Conservation (phyloP, 2,113 vertebrate genomes). For the Riparia riparia region DNA sequence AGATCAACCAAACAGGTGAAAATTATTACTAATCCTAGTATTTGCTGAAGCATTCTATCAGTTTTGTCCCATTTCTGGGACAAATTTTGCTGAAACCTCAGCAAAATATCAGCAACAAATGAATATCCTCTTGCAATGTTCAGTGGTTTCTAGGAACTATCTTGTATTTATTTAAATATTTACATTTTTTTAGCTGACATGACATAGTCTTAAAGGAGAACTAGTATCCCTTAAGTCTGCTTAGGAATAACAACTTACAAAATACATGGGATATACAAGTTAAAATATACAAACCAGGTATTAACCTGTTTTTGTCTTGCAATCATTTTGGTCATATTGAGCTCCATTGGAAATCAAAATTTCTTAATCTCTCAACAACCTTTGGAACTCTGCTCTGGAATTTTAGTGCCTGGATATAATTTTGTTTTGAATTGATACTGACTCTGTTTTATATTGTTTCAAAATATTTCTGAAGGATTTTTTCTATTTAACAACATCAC, state of each 20-base stretch:
- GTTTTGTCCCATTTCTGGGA: neutral
- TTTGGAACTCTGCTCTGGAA: neutral
- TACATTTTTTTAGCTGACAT: neutral
- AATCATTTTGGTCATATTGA: neutral
- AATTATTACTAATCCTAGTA: neutral
- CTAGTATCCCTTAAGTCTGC: fast-evolving
- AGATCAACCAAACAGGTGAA: neutral
- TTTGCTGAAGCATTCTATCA: neutral
- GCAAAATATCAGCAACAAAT: neutral
- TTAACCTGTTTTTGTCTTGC: neutral
- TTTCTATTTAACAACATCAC: neutral
- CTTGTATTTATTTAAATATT: neutral
- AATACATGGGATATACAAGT: neutral
- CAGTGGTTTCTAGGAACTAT: neutral
- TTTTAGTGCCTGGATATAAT: neutral
- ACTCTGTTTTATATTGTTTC: neutral
- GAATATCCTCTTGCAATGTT: neutral
- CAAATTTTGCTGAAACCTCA: neutral
- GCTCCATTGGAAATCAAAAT: neutral
- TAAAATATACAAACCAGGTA: neutral
- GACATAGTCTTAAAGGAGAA: neutral
- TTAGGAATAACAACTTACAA: neutral
- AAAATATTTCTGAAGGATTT: neutral
- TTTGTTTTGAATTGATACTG: neutral
- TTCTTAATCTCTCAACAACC: neutral